These are phyloP conservation scores for Euspilapteryx auroguttella DNA, from an alignment of 2,888 invertebrate species.

Conservation along the genomic window DNA sequence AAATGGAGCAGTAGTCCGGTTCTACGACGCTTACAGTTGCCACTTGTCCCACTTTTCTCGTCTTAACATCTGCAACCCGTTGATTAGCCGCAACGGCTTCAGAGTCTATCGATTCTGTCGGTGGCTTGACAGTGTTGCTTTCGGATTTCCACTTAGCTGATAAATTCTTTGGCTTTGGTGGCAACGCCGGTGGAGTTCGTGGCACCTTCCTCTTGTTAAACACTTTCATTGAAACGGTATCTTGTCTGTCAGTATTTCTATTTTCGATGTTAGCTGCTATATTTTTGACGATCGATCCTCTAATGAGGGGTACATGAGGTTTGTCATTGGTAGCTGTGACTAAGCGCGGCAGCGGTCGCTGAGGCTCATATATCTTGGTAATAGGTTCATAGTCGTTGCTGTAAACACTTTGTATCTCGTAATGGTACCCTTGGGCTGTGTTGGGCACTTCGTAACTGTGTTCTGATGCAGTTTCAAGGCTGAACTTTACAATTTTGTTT, in stretches of 20 bases:
- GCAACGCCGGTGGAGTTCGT: slow-evolving; percentile 72
- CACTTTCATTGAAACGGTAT: slow-evolving; percentile 41
- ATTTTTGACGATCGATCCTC: slow-evolving; percentile 53
- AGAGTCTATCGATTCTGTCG: slow-evolving; percentile 52
- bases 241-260: slow-evolving; percentile 36
- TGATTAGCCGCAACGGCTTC: slow-evolving; percentile 61
- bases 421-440: slow-evolving; percentile 52
- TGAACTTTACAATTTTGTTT: slow-evolving; percentile 55
- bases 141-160: slow-evolving; percentile 67
- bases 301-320: slow-evolving; percentile 36
- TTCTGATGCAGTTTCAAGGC: slow-evolving; percentile 52
- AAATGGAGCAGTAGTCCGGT: slow-evolving; percentile 78
- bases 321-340: slow-evolving; percentile 22
- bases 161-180: slow-evolving; percentile 77
- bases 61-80: slow-evolving; percentile 61
- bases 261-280: slow-evolving; percentile 51
- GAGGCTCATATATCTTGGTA: slow-evolving; percentile 41
- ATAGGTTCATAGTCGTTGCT: slow-evolving; percentile 77
- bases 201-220: slow-evolving; percentile 61
- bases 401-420: slow-evolving; percentile 68
- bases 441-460: slow-evolving; percentile 67
- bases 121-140: slow-evolving; percentile 29
- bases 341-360: slow-evolving; percentile 25
- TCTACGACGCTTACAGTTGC: slow-evolving; percentile 54
- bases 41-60: slow-evolving; percentile 53